A percentile compares a stretch with the other conserved stretches of the same genome.
Evolutionary conservation across 1,140 invertebrate species (phyloP).

Genomic region (Notospermus geniculatus): DNA sequence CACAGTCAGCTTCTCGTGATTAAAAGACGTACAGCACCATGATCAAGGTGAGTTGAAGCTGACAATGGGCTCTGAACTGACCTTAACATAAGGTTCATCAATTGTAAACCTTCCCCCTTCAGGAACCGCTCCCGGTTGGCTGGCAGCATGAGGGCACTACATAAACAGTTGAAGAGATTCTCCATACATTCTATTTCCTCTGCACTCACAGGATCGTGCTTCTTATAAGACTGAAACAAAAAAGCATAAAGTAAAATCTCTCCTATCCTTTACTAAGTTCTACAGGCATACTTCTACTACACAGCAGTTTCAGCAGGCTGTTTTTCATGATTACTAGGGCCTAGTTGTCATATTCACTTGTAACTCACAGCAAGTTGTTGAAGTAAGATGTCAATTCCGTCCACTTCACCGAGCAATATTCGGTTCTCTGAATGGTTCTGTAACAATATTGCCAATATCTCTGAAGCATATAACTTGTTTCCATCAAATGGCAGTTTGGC

Average conservation of each 20-base stretch:
- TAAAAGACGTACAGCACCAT: too few species aligned
- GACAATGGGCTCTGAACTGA: too few species aligned
- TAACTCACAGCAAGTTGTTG: conserved; percentile 89
- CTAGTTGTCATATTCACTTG: too few species aligned
- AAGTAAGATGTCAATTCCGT: conserved; percentile 94
- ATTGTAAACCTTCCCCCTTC: conserved; percentile 89
- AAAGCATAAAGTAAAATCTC: background rate
- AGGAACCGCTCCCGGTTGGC: conserved; percentile 90
- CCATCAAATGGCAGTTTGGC: conserved; percentile 86
- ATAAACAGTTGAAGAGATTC: conserved; percentile 94
- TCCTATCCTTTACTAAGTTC: too few species aligned
- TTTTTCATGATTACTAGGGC: too few species aligned
- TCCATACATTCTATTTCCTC: conserved; percentile 99
- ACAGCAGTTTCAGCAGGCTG: too few species aligned
- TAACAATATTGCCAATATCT: conserved; percentile 92
- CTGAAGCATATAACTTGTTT: conserved; percentile 94
- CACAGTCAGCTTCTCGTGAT: too few species aligned
- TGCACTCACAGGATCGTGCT: conserved; percentile 82
- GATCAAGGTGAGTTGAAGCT: too few species aligned
- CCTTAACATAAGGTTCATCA: conserved; percentile 96
- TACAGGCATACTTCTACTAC: background rate
- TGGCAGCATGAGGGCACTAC: conserved; percentile 84
- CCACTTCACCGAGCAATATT: conserved; percentile 80
- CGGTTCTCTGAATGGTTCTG: conserved; percentile 74
- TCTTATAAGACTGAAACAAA: conserved; percentile 77